These are phyloP conservation scores for Donacobius atricapilla DNA, from an alignment of 2,113 vertebrate species.

Conservation along the genomic window DNA sequence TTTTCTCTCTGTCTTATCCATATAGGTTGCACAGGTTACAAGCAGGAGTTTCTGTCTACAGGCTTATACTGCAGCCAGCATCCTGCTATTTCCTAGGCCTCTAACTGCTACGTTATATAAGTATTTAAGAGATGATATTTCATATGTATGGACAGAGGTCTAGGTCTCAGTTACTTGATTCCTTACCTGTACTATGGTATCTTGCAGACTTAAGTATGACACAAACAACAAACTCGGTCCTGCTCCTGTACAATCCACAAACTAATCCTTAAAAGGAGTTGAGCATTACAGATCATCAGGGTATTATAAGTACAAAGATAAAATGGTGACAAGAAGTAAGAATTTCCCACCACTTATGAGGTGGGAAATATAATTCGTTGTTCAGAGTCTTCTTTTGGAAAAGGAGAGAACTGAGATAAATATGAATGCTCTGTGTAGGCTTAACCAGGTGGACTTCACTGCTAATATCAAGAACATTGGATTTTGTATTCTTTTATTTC, in stretches of 20 bases:
- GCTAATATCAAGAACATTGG: neutral
- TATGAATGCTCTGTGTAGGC: neutral
- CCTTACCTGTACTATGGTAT: neutral
- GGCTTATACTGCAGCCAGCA: neutral
- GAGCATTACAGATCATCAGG: neutral
- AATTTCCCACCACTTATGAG: neutral
- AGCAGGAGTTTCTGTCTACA: neutral
- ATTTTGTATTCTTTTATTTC: neutral
- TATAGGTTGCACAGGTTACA: neutral
- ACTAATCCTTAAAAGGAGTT: neutral
- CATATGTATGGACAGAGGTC: neutral
- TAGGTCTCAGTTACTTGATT: neutral
- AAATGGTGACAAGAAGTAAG: neutral
- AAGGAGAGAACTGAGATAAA: neutral
- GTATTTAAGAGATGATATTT: neutral
- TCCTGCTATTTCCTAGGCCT: neutral
- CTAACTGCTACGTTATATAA: neutral
- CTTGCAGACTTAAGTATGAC: neutral
- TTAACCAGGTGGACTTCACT: neutral
- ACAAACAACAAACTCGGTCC: fast-evolving
- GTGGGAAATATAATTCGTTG: neutral
- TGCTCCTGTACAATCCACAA: neutral
- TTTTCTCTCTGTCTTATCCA: neutral
- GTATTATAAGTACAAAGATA: neutral
- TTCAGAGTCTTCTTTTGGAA: neutral